Conservation (phyloP, 2,797 vertebrate species). For the Enteromius viviparus region DNA sequence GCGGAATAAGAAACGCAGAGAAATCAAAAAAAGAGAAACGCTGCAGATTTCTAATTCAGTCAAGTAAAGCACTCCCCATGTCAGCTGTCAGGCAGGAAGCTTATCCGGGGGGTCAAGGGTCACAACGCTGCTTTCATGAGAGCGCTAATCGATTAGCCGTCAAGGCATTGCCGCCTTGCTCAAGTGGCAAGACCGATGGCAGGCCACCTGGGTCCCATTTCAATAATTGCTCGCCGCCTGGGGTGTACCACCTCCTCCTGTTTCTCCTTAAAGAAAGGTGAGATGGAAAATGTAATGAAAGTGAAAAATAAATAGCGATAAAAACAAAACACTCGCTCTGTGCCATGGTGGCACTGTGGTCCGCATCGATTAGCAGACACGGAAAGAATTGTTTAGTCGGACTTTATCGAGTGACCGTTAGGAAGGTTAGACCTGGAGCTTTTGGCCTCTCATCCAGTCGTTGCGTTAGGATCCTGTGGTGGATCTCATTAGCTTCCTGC, state of each 20-base stretch:
- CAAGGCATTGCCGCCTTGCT: slow-evolving; percentile 68
- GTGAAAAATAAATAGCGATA: slow-evolving; percentile 68
- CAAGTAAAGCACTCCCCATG: slow-evolving; percentile 68
- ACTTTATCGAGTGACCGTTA: slow-evolving; percentile 88
- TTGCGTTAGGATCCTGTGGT: neutral
- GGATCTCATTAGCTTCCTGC: neutral
- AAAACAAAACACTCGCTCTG: slow-evolving; percentile 44
- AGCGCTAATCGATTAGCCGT: slow-evolving; percentile 84
- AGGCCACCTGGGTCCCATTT: slow-evolving; percentile 81
- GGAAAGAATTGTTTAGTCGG: slow-evolving; percentile 79
- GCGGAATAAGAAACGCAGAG: slow-evolving; percentile 6
- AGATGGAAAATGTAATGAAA: slow-evolving; percentile 73
- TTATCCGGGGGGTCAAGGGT: slow-evolving; percentile 74
- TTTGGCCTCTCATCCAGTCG: slow-evolving; percentile 41
- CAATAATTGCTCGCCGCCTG: slow-evolving; percentile 88
- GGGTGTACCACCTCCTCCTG: slow-evolving; percentile 63
- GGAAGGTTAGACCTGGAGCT: slow-evolving; percentile 88
- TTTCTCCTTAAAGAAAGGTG: slow-evolving; percentile 63
- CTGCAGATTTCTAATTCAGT: slow-evolving; percentile 65
- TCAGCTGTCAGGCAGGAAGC: slow-evolving; percentile 82
- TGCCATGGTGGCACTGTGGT: slow-evolving; percentile 19
- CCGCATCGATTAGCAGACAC: slow-evolving; percentile 46
- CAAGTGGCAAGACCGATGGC: slow-evolving; percentile 83
- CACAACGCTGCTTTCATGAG: slow-evolving; percentile 65
- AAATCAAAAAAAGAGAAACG: slow-evolving; percentile 33